These are phyloP conservation scores for Apeltes quadracus DNA, from an alignment of 2,113 vertebrate genomes.

Conservation along the genomic window DNA sequence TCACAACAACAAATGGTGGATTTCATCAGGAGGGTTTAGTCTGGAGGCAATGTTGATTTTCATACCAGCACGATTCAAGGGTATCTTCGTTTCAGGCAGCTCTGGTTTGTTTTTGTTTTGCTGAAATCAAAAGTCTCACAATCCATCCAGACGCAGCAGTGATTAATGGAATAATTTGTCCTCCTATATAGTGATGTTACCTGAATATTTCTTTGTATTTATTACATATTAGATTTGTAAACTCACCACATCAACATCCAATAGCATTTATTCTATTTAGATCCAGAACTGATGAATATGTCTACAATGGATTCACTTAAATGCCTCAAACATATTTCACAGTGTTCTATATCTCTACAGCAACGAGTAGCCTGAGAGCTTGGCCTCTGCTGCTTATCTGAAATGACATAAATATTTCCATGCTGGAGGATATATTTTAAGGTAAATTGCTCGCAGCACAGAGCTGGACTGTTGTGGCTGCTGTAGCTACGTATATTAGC, in stretches of 20 bases:
- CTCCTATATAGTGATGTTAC: constrained; percentile 5
- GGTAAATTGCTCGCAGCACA: constrained; percentile 23
- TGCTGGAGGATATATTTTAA: constrained; percentile 28
- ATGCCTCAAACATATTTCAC: not conserved
- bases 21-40: constrained; percentile 52
- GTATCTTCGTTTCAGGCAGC: not conserved
- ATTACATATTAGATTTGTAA: constrained; percentile 1
- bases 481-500: not conserved
- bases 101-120: constrained; percentile 21
- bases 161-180: constrained; percentile 6
- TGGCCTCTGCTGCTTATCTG: constrained; percentile 29
- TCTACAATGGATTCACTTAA: not conserved
- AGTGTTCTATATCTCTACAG: constrained; percentile 20
- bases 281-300: not conserved
- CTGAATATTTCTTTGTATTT: not conserved
- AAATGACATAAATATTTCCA: constrained; percentile 51
- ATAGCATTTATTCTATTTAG: not conserved
- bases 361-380: constrained; percentile 26
- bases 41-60: constrained; percentile 35
- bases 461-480: constrained; percentile 16
- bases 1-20: constrained; percentile 61
- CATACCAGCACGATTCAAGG: constrained; percentile 33
- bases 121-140: constrained; percentile 59
- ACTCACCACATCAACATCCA: not conserved
- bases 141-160: constrained; percentile 30